A percentile compares a stretch with the other conserved stretches of the same genome.
These are phyloP conservation scores for Peromyscus maniculatus DNA, from an alignment of 2,113 vertebrate species.

Conservation along the genomic window DNA sequence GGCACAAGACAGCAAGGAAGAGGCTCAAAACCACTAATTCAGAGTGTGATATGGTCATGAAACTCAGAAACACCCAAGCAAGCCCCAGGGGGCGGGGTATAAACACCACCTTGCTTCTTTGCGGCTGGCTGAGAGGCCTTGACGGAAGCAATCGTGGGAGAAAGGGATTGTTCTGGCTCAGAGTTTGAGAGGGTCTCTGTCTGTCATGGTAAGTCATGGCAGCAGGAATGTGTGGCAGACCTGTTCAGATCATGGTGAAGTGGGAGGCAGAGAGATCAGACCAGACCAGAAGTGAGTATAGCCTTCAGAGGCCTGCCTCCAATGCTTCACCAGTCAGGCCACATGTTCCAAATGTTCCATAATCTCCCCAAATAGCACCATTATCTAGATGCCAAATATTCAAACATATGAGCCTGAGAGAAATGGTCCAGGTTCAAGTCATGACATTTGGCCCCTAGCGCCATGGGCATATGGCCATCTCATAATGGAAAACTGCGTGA, in stretches of 20 bases:
- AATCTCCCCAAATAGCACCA: not conserved
- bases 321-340: not conserved
- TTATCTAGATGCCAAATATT: not conserved
- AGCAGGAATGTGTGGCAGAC: not conserved
- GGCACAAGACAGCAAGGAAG: too few species aligned
- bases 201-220: not conserved
- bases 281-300: not conserved
- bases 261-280: not conserved
- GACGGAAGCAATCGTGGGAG: not conserved
- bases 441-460: not conserved
- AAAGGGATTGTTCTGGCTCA: not conserved
- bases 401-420: not conserved
- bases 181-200: not conserved
- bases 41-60: too few species aligned
- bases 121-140: not conserved
- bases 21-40: not conserved
- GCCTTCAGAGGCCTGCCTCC: not conserved
- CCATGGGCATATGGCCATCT: not conserved
- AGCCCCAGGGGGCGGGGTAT: fast-evolving
- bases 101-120: fast-evolving
- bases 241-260: not conserved
- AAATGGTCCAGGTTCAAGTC: not conserved
- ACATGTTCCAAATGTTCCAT: not conserved
- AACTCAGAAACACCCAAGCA: not conserved
- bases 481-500: not conserved